phyloP scores from a whole-genome alignment of 2,888 invertebrate species.

The Liopterus haemorrhoidalis region DNA sequence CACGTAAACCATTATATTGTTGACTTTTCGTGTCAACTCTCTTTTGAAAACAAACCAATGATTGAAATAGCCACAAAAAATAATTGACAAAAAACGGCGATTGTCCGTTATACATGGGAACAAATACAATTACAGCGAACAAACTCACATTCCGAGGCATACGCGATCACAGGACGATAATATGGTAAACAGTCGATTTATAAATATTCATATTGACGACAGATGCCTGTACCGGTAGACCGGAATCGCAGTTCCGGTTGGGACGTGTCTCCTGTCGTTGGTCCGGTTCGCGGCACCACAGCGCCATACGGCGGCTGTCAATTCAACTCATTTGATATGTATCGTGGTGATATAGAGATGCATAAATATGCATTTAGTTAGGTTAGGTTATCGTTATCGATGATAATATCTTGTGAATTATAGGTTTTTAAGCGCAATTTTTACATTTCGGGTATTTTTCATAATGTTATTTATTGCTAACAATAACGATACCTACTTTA shows the following conservation, averaged over 20 bases:
- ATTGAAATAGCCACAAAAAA: conserved; percentile 17
- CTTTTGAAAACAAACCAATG: conserved; percentile 22
- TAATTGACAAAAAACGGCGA: neutral
- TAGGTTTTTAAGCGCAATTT: too few relatives aligned
- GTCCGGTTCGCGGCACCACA: conserved; percentile 33
- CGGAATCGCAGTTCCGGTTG: conserved; percentile 47
- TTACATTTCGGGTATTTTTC: too few relatives aligned
- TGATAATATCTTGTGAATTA: too few relatives aligned
- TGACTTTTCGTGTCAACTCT: conserved; percentile 24
- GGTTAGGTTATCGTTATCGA: too few relatives aligned
- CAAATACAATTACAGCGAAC: neutral
- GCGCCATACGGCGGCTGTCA: conserved; percentile 41
- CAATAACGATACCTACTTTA: too few relatives aligned
- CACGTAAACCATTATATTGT: too few relatives aligned
- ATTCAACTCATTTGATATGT: conserved; percentile 42
- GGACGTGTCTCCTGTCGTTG: conserved; percentile 42
- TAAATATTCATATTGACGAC: conserved; percentile 39
- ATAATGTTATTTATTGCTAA: too few relatives aligned
- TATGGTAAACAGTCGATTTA: conserved; percentile 38
- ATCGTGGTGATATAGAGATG: conserved; percentile 36
- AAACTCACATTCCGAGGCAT: conserved; percentile 13
- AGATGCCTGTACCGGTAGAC: conserved; percentile 35
- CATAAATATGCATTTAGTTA: too few relatives aligned
- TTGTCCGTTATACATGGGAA: neutral
- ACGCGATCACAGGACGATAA: conserved; percentile 32